Evolutionary conservation across 2,113 vertebrate genomes (phyloP).

Genomic region (Corythaeola cristata): DNA sequence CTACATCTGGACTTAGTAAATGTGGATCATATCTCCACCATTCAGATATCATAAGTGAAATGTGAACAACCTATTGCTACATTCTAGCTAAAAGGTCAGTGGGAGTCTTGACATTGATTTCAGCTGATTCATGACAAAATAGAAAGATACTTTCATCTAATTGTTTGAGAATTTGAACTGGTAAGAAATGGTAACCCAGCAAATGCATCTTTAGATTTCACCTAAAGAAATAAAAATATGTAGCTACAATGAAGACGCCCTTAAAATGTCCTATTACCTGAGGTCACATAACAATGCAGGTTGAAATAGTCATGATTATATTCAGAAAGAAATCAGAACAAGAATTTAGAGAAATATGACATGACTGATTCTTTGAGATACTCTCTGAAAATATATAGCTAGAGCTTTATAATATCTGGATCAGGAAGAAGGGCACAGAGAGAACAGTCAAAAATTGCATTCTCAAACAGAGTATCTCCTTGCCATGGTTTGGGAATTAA

Average conservation of each 20-base stretch:
- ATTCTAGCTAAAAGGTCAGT: neutral
- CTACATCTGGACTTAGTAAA: neutral
- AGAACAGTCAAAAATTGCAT: neutral
- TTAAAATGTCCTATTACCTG: neutral
- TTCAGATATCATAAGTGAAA: neutral
- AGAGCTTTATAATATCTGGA: neutral
- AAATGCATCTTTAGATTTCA: neutral
- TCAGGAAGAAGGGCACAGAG: neutral
- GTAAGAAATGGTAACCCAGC: neutral
- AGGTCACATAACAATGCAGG: neutral
- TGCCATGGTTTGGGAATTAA: neutral
- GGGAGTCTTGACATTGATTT: neutral
- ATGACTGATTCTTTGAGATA: neutral
- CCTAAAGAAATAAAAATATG: neutral
- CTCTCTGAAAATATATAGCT: neutral
- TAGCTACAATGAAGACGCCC: neutral
- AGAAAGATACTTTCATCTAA: neutral
- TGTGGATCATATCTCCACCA: no score
- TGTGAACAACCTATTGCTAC: rapidly evolving
- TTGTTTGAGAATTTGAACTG: neutral
- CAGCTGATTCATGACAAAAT: neutral
- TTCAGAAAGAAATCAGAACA: neutral
- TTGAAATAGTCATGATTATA: neutral
- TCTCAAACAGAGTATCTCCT: neutral
- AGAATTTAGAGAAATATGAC: neutral